Evolutionary conservation across 2,797 vertebrate genomes (phyloP).

Genomic region (Glossophaga mutica): DNA sequence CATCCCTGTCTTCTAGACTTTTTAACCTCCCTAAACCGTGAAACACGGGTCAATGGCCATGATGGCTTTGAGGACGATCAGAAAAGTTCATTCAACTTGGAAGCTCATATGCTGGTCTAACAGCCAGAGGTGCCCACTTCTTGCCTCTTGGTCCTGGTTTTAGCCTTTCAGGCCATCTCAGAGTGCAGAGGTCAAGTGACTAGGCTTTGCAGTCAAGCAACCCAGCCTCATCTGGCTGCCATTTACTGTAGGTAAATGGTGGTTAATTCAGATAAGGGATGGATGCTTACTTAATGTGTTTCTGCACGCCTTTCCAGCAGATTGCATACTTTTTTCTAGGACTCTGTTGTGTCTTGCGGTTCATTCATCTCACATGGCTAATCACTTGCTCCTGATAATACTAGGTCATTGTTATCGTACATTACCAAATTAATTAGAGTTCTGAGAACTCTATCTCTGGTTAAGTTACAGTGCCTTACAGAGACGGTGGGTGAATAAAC

Average conservation of each 20-base stretch:
- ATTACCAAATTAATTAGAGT: constrained; percentile 16
- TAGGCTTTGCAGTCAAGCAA: not conserved
- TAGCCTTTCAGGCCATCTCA: not conserved
- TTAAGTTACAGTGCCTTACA: not conserved
- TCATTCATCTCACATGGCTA: not conserved
- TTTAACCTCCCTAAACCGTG: not conserved
- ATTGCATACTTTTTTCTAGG: not conserved
- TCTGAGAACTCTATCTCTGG: not conserved
- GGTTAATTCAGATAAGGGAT: not conserved
- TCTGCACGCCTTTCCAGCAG: not conserved
- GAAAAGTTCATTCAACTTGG: not conserved
- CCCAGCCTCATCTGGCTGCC: not conserved
- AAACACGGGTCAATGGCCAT: not conserved
- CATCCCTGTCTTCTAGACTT: not conserved
- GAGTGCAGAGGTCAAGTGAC: not conserved
- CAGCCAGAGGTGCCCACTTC: not conserved
- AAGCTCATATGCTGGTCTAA: not conserved
- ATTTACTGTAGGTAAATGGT: not conserved
- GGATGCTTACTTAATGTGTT: not conserved
- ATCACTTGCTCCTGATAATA: not conserved
- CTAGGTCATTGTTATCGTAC: not conserved
- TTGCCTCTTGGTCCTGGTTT: not conserved
- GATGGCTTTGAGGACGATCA: not conserved
- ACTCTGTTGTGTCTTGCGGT: not conserved
- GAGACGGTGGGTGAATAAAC: not conserved